Evolutionary conservation across 2,797 vertebrate species (phyloP).

Genomic region (Cuniculus paca): DNA sequence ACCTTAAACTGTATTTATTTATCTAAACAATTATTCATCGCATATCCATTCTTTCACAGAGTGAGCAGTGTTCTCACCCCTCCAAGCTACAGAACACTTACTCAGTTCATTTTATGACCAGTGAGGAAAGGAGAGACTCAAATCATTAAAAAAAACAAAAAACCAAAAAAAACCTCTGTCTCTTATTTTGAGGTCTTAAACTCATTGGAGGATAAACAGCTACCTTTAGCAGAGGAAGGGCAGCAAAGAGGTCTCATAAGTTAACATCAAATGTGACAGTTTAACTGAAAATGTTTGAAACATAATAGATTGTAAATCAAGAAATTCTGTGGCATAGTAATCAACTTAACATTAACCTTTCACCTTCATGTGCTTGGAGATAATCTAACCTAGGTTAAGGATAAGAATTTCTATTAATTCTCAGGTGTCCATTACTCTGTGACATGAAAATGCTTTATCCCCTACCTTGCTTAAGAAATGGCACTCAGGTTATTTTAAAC

Average conservation of each 20-base stretch:
- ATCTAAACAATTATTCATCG: neutral
- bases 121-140: neutral
- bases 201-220: conserved; percentile 64
- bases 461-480: conserved; percentile 76
- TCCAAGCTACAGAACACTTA: neutral
- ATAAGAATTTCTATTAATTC: conserved; percentile 78
- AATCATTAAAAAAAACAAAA: conserved; percentile 61
- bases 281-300: conserved; percentile 17
- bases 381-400: conserved; percentile 72
- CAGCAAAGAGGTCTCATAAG: conserved; percentile 35
- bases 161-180: neutral
- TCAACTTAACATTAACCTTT: conserved; percentile 70
- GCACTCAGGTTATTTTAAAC: conserved; percentile 35
- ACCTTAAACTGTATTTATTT: neutral
- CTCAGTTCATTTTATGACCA: neutral
- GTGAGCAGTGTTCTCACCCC: neutral
- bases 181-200: conserved; percentile 60
- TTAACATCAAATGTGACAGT: conserved; percentile 27
- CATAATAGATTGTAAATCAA: neutral
- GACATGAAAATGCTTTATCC: conserved; percentile 66
- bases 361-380: conserved; percentile 57
- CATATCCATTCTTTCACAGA: neutral
- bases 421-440: conserved; percentile 71
- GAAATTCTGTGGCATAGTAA: conserved; percentile 54
- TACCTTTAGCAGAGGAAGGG: conserved; percentile 52